phyloP scores from a whole-genome alignment of 2,888 invertebrate species.

The Aleiodes leptofemur region DNA sequence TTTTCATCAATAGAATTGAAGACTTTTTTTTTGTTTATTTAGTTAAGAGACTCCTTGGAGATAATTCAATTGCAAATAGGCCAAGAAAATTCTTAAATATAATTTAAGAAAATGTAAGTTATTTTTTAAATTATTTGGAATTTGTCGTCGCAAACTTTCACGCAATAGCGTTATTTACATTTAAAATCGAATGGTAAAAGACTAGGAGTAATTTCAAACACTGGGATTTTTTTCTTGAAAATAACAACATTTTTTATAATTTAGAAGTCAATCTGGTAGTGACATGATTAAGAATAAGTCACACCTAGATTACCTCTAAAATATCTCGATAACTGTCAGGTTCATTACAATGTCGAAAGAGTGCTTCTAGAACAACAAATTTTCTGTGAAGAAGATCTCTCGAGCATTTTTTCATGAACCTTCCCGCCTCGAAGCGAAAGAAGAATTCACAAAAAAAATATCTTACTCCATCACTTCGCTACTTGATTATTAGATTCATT shows the following conservation, averaged over 20 bases:
- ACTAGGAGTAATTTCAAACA: slow-evolving; percentile 17
- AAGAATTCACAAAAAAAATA: too few species aligned
- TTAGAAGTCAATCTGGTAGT: too few species aligned
- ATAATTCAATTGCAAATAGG: slow-evolving; percentile 13
- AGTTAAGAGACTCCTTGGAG: neutral
- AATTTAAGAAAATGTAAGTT: slow-evolving; percentile 10
- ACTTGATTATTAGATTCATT: too few species aligned
- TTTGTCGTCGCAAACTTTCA: slow-evolving; percentile 20
- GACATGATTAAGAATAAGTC: too few species aligned
- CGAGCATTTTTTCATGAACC: neutral
- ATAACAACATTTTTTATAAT: too few species aligned
- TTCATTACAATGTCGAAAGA: too few species aligned
- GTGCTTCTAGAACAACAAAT: neutral
- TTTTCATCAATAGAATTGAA: slow-evolving; percentile 16
- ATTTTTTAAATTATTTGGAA: neutral
- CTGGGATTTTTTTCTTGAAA: too few species aligned
- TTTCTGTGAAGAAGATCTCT: neutral
- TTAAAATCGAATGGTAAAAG: slow-evolving; percentile 11
- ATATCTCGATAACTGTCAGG: too few species aligned
- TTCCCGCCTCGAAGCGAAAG: too few species aligned
- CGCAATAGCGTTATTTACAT: slow-evolving; percentile 25
- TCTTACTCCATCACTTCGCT: too few species aligned
- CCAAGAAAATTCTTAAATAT: neutral
- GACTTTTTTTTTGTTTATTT: slow-evolving; percentile 12
- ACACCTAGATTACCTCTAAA: too few species aligned